Conservation (phyloP, 2,113 vertebrate species). For the Synodontis membranacea region DNA sequence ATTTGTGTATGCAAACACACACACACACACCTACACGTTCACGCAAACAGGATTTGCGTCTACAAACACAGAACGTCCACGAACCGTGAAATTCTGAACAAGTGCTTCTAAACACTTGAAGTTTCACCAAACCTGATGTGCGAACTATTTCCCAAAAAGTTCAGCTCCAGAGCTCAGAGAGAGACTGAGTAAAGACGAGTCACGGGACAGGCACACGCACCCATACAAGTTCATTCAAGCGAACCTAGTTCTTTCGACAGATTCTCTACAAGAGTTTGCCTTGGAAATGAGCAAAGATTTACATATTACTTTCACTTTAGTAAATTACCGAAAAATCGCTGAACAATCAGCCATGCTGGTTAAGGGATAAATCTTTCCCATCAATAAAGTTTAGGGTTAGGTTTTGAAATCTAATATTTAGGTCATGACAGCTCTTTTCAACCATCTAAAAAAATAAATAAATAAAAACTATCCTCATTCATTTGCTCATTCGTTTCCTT, state of each 20-base stretch:
- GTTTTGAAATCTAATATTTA: background rate
- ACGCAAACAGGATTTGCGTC: background rate
- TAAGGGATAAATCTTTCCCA: too few species aligned
- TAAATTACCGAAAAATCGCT: background rate
- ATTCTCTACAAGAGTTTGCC: background rate
- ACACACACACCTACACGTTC: background rate
- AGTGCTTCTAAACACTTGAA: background rate
- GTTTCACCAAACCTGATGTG: background rate
- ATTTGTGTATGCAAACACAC: conserved; percentile 26
- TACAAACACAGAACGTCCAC: background rate
- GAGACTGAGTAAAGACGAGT: background rate
- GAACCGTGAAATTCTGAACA: background rate
- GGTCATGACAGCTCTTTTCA: background rate
- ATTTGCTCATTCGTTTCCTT: background rate
- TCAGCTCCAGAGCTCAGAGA: background rate
- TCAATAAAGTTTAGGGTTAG: background rate
- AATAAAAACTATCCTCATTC: background rate
- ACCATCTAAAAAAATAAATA: background rate
- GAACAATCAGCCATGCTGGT: background rate
- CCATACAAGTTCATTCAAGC: background rate
- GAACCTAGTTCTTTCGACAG: background rate
- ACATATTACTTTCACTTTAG: background rate
- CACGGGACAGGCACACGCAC: background rate
- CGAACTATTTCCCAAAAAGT: background rate
- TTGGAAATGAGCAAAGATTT: background rate